phyloP scores from a whole-genome alignment of 92 coral and sea anemone species.

The Porites cylindrica region DNA sequence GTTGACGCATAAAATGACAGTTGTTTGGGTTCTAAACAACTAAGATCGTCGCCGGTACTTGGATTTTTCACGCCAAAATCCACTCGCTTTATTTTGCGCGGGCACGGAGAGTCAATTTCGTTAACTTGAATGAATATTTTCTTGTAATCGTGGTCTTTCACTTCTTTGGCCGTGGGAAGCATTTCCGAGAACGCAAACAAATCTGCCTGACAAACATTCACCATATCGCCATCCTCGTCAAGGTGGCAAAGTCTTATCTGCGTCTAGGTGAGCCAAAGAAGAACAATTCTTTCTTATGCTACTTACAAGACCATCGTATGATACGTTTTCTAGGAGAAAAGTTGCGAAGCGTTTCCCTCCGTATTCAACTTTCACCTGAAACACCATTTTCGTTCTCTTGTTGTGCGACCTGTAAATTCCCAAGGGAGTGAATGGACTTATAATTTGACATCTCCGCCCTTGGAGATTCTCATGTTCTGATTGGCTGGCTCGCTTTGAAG shows the following conservation, averaged over 20 bases:
- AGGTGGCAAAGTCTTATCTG: slow-evolving; percentile 17
- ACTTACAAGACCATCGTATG: too few relatives aligned
- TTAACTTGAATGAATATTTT: not conserved
- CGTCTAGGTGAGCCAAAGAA: slow-evolving; percentile 19
- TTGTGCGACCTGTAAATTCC: too few relatives aligned
- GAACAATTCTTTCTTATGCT: slow-evolving; percentile 2
- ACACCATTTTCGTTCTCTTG: not conserved
- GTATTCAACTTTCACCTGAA: slow-evolving; percentile 21
- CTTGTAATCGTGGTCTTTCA: slow-evolving; percentile 20
- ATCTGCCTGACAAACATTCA: not conserved
- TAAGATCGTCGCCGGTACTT: too few relatives aligned
- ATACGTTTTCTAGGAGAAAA: slow-evolving; percentile 13
- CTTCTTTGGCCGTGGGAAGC: slow-evolving; percentile 14
- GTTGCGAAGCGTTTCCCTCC: slow-evolving; percentile 15
- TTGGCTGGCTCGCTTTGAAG: too few relatives aligned
- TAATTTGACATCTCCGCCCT: too few relatives aligned
- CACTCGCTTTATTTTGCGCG: too few relatives aligned
- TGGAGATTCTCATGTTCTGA: too few relatives aligned
- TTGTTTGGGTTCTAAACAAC: too few relatives aligned
- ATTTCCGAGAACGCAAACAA: slow-evolving; percentile 11
- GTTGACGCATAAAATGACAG: too few relatives aligned
- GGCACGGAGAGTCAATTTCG: too few relatives aligned
- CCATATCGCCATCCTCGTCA: slow-evolving; percentile 25
- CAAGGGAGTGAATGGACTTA: too few relatives aligned
- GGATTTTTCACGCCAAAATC: too few relatives aligned